Base-by-base conservation (phyloP, 1,140 invertebrate species). In the Hylyphantes graminicola region DNA sequence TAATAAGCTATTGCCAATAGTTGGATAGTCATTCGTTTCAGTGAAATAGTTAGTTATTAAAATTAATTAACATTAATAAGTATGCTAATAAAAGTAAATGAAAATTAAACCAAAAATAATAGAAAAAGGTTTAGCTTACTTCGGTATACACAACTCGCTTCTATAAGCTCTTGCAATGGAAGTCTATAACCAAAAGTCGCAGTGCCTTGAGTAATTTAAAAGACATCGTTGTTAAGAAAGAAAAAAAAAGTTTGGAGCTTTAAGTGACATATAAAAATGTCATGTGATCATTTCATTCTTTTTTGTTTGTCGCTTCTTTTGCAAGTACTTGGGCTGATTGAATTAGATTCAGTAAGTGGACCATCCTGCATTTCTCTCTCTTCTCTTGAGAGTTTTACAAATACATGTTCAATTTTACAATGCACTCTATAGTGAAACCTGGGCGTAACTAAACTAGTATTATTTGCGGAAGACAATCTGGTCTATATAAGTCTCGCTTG, bases 251-350 rank as follows among this genome's bases (percentile, higher is more conserved):
- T 2, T 11, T 9, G 19, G 21, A 50, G 35, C 13, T 63, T 63
- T 19, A 78, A 78, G 76, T 78, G 61, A 51, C 76, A 54, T 77
- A 65, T 53, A 78, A 55, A 67, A 67, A 78, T 0, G 63, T 78
- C 76, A 78, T 64, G 76, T 78, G 76, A 67, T 78, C 7, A 6
- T 76, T 76, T 64, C 17, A 21, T 77, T 48, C 12, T 75, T 19
- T 0, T 73, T 73, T 19, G 15, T 15, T 53, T 55, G 72, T 50
- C 57, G 35, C 11, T 61, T 63, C n/a, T 76, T 76, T 50, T 63
- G 19, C 74, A 64, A 76, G 76, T 61, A 78, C 76, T 65, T 67
- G 67, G 67, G 65, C 67, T 78, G 51, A 78, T 78, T 78, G 76
- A 78, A 78, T 78, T 78, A 78, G 76, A 64, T 55, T 78, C 76